Evolutionary conservation across 2,888 invertebrate species (phyloP), one percentile per base, ranked within the genome.

Genomic region (Coecobrya sp.): DNA sequence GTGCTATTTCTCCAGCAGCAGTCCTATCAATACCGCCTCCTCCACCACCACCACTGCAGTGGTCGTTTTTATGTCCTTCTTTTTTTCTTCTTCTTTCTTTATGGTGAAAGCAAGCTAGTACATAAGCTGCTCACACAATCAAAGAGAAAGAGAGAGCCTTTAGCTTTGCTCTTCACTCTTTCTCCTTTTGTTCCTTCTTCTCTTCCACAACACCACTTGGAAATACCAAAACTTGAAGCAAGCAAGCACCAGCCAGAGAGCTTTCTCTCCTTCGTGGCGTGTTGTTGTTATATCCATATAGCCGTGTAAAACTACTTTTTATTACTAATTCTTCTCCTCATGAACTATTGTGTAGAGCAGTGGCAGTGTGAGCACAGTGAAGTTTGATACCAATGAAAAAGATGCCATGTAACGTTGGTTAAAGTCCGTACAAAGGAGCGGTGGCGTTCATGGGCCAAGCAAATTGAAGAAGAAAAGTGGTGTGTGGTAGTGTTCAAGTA

Each of bases 51-150:
- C 68, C 62, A 91, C 91, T 91, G 91, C 91, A 91, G 91, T 91
- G 91, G 91, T 91, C 91, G 59, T 82, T 86, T 89, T 90, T 90
- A 85, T 79, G 86, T 90, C 85, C 76, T 59, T 76, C 70, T 82
- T 88, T 81, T 59, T 82, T 81, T n/a, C n/a, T n/a, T n/a, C 59
- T 62, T 8, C 36, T 90, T 91, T 86, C 91, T 91, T 91, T 68
- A 79, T 68, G 81, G 86, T 65, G 91, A 86, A 91, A 90, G 85
- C 73, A 84, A 89, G 85, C 73, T 73, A 89, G 84, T 84, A 70
- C 49, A 36, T 62, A 89, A 81, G 81, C 81, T 81, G 81, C 86
- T 89, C 81, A 62, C 59, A 81, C 62, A 82, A 82, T 59, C 82
- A 82, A 82, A 30, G 81, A 55, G 81, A n/a, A 13, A 79, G 55